A percentile compares a stretch with the other conserved stretches of the same genome.
Evolutionary conservation across 92 coral and sea anemone species (phyloP).

Genomic region (Paramuricea clavata): DNA sequence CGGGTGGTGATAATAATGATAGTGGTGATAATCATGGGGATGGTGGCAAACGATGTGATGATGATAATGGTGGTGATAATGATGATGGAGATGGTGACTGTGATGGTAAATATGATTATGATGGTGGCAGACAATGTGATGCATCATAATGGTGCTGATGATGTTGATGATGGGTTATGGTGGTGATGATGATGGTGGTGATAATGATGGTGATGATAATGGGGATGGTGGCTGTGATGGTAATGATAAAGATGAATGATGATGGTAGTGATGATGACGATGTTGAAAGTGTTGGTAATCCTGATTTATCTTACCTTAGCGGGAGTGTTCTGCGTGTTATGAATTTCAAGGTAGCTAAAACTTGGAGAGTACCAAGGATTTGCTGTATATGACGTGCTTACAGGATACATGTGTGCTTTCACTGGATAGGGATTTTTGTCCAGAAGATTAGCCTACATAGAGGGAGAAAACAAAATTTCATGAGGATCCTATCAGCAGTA

Average conservation of each 20-base stretch:
- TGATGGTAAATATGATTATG: too few relatives aligned
- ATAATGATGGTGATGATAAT: not conserved
- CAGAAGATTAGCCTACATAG: constrained; percentile 19
- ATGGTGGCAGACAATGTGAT: too few relatives aligned
- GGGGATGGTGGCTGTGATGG: not conserved
- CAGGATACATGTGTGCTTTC: not conserved
- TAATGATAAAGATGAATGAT: not conserved
- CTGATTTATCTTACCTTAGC: constrained; percentile 30
- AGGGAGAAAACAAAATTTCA: too few relatives aligned
- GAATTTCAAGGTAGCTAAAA: constrained; percentile 61
- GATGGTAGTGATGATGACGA: not conserved
- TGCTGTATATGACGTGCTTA: not conserved
- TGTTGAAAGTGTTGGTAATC: not conserved
- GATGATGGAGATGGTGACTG: not conserved
- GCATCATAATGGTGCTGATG: too few relatives aligned
- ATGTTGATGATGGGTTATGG: too few relatives aligned
- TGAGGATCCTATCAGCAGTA: too few relatives aligned
- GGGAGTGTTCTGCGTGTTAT: constrained; percentile 47
- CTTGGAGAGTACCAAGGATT: constrained; percentile 70
- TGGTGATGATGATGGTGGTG: not conserved
- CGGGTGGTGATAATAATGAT: not conserved
- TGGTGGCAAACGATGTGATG: not conserved
- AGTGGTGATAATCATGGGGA: not conserved
- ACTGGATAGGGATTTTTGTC: constrained; percentile 31
- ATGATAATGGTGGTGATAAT: not conserved